Evolutionary conservation across 2,888 invertebrate genomes (phyloP), one percentile per base, ranked within the genome.

Genomic region (Gymnoscelis rufifasciata): DNA sequence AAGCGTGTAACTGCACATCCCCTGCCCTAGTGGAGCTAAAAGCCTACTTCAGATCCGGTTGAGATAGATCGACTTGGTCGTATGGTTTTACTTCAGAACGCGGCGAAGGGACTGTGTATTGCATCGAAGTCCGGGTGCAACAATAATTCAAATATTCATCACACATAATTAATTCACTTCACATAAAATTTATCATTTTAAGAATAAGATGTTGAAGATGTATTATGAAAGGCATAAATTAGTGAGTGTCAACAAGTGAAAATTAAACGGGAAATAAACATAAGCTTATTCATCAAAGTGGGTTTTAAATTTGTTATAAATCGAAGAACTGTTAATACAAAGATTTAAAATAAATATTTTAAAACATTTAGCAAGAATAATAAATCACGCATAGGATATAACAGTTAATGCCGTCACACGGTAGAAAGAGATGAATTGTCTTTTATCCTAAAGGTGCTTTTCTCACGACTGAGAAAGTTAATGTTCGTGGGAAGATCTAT

Each of bases 401-500:
- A 38, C 37, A 31, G 29, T 47, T 47, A 43, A 47, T 29, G 7
- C 15, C 14, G 28, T 43, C 43, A 26, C 51, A 51, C 51, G 45
- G 26, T 36, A 47, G 48, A 52, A 24, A 30, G 45, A 43, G 49
- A 46, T 49, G 41, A 51, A 43, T 47, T 40, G 48, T 47, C 46
- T 51, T 61, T 54, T 57, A 58, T 60, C 50, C 57, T 43, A 59
- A 49, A 56, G 54, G 45, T 47, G 47, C 48, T 59, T 59, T 71
- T 78, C 77, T 60, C 77, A 78, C 75, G 77, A 62, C 57, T 59
- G 64, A 62, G 74, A 78, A 76, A 78, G 77, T 74, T 64, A 62
- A 68, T 31, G 43, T 43, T 49, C 71, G 73, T 77, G 76, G 66
- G 78, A 77, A 45, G 50, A 50, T 50, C 30, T 36, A 50, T 26